Evolutionary conservation across 2,113 vertebrate species (phyloP).

Genomic region (Urocolius indicus): DNA sequence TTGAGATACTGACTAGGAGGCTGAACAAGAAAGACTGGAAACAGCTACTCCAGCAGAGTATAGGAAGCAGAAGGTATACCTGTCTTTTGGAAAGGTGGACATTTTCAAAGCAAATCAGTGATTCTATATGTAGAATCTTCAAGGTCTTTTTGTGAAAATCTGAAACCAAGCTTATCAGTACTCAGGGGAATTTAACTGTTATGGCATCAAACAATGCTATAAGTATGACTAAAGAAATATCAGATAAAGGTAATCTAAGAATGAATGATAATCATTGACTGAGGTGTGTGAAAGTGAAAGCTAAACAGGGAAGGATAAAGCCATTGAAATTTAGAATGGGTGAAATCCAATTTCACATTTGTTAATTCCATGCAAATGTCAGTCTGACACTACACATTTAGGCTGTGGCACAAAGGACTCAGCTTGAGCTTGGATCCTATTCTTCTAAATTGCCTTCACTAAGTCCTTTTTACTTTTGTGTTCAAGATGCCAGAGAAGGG

Average conservation of each 20-base stretch:
- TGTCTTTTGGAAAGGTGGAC: neutral
- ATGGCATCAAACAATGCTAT: neutral
- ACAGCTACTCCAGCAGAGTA: neutral
- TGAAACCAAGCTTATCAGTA: neutral
- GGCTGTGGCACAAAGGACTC: neutral
- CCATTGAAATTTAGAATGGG: neutral
- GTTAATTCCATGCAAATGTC: neutral
- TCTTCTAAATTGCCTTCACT: neutral
- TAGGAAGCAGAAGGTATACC: neutral
- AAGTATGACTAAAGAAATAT: neutral
- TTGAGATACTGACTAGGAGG: neutral
- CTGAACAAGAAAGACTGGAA: neutral
- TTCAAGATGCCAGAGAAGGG: neutral
- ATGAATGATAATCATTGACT: neutral
- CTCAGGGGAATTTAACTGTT: neutral
- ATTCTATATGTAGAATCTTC: neutral
- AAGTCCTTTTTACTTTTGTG: neutral
- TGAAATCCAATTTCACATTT: neutral
- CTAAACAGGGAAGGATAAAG: constrained; percentile 3
- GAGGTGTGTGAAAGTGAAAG: constrained; percentile 45
- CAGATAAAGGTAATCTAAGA: constrained; percentile 5
- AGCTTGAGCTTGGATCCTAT: neutral
- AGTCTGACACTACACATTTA: neutral
- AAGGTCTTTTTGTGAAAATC: neutral
- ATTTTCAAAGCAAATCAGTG: neutral